Evolutionary conservation across 2,888 invertebrate genomes (phyloP).

Genomic region (Dicycla oo): DNA sequence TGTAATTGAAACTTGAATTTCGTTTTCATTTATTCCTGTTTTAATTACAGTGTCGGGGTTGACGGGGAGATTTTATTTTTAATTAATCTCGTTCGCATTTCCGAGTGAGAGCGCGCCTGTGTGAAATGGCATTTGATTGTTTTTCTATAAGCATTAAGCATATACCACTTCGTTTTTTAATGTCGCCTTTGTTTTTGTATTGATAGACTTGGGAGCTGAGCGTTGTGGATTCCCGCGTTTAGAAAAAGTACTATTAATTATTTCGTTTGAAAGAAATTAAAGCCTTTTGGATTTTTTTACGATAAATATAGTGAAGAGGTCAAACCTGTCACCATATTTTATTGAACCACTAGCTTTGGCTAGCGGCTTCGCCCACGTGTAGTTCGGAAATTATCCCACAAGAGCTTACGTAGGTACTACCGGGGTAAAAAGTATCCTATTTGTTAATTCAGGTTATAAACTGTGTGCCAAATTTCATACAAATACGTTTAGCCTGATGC

Average conservation of each 20-base stretch:
- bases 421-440: too few species aligned
- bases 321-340: background rate
- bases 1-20: conserved; percentile 76
- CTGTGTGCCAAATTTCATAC: too few species aligned
- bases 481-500: too few species aligned
- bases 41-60: conserved; percentile 76
- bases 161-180: conserved; percentile 36
- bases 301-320: background rate
- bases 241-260: background rate
- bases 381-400: too few species aligned
- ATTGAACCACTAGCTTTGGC: background rate
- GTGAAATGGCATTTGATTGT: conserved; percentile 71
- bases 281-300: background rate
- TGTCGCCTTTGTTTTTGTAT: conserved; percentile 13
- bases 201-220: conserved; percentile 7
- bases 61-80: conserved; percentile 79
- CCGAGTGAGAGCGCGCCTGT: conserved; percentile 62
- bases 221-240: conserved; percentile 6
- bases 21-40: conserved; percentile 79
- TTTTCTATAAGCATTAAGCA: too few species aligned
- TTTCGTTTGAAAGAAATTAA: background rate
- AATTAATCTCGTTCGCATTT: conserved; percentile 78
- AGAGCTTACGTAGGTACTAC: too few species aligned
- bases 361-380: too few species aligned
- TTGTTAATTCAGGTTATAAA: too few species aligned